These are phyloP conservation scores for Zoroaster sp. DNA, from an alignment of 53 echinoderm and acorn worm species.

Conservation along the genomic window DNA sequence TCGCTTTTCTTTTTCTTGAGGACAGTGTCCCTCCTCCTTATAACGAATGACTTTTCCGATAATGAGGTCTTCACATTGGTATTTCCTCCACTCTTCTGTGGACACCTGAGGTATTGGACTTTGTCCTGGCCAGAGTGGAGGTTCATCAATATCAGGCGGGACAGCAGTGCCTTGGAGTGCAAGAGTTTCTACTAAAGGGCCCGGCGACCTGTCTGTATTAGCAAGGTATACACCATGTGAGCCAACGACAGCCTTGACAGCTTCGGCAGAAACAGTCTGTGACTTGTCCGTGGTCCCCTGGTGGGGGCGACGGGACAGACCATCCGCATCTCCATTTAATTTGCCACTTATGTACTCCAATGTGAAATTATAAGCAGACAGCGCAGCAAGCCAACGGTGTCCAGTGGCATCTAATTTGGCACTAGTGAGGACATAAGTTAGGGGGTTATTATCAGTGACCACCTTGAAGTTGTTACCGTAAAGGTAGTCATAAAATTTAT, in stretches of 20 bases:
- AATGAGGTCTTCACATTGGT: too few species aligned
- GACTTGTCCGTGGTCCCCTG: neutral
- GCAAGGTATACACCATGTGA: too few species aligned
- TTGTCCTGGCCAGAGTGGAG: neutral
- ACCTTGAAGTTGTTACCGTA: neutral
- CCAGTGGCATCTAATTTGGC: neutral
- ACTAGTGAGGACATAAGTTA: neutral
- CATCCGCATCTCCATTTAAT: neutral
- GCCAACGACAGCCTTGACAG: too few species aligned
- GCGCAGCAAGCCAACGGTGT: neutral
- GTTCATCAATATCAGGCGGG: neutral
- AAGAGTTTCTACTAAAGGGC: neutral
- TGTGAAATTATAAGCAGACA: neutral
- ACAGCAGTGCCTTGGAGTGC: neutral
- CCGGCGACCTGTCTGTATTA: too few species aligned
- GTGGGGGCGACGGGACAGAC: neutral
- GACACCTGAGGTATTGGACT: too few species aligned
- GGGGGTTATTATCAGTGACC: neutral
- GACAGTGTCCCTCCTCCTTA: too few species aligned
- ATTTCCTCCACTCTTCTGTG: too few species aligned
- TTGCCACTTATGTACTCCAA: neutral
- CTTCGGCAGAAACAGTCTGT: neutral
- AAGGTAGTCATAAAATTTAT: slow-evolving; percentile 64
- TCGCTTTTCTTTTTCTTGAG: too few species aligned
- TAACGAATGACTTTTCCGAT: too few species aligned